phyloP scores from a whole-genome alignment of 2,888 invertebrate genomes.

The Lasioglossum lativentre region DNA sequence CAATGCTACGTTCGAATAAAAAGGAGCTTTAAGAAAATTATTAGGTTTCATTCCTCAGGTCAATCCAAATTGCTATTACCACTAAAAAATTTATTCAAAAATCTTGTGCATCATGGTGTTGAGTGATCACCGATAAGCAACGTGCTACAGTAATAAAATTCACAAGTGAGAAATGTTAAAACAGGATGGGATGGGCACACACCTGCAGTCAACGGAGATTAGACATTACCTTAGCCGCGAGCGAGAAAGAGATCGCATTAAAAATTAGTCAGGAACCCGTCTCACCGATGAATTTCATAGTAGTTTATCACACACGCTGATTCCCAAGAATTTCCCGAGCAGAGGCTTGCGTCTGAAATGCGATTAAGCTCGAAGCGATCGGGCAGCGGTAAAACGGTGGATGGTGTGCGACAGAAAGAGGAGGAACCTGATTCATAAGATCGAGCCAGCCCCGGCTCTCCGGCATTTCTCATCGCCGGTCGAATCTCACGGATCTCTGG shows the following conservation, averaged over 20 bases:
- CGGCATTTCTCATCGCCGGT: constrained; percentile 56
- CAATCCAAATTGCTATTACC: neutral
- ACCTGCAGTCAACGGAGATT: neutral
- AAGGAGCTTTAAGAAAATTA: too few species aligned
- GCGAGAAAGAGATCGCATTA: neutral
- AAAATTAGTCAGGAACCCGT: neutral
- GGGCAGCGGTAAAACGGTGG: neutral
- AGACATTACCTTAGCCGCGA: neutral
- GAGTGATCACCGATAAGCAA: neutral
- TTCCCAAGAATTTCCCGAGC: neutral
- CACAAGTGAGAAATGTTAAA: neutral
- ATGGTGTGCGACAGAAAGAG: constrained; percentile 5
- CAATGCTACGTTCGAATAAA: neutral
- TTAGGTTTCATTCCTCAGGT: too few species aligned
- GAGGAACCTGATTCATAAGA: constrained; percentile 27
- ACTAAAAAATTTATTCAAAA: neutral
- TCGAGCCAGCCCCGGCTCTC: neutral
- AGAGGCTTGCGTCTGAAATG: neutral
- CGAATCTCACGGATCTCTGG: constrained; percentile 62
- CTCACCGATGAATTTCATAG: neutral
- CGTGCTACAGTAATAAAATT: neutral
- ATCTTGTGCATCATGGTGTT: neutral
- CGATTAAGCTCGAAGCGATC: constrained; percentile 19
- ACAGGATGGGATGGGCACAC: neutral
- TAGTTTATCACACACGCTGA: neutral